These are phyloP conservation scores for Drosophila acutilabella DNA, from an alignment of 2,888 invertebrate species.

Conservation along the genomic window DNA sequence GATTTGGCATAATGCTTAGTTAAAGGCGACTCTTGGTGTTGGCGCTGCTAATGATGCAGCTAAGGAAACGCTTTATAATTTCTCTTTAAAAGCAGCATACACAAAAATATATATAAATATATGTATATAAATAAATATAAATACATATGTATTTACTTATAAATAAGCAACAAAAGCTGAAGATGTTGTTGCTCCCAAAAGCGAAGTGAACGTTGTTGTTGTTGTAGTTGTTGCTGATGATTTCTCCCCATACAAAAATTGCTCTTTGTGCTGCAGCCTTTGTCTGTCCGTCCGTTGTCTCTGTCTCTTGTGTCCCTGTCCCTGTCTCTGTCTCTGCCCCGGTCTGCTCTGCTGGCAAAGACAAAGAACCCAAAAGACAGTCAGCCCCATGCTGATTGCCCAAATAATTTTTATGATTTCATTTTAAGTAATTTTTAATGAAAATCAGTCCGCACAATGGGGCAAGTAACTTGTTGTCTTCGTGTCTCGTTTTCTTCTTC, in stretches of 20 bases:
- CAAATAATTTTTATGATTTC: slow-evolving; percentile 73
- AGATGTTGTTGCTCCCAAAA: slow-evolving; percentile 65
- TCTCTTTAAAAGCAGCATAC: slow-evolving; percentile 71
- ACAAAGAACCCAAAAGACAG: slow-evolving; percentile 55
- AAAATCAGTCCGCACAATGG: slow-evolving; percentile 69
- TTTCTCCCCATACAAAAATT: slow-evolving; percentile 63
- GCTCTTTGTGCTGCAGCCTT: slow-evolving; percentile 71
- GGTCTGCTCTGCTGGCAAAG: slow-evolving; percentile 28
- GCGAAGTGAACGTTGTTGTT: slow-evolving; percentile 22
- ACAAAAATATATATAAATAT: slow-evolving; percentile 14
- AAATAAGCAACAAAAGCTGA: slow-evolving; percentile 68
- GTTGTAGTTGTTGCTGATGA: slow-evolving; percentile 38
- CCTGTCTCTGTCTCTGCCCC: slow-evolving; percentile 1
- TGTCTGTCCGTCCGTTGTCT: slow-evolving; percentile 45
- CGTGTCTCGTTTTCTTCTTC: neutral
- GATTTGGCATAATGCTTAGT: slow-evolving; percentile 62
- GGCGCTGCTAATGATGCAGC: slow-evolving; percentile 84
- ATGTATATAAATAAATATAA: slow-evolving; percentile 19
- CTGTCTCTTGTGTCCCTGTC: neutral
- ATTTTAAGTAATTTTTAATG: slow-evolving; percentile 84
- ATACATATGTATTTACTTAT: slow-evolving; percentile 32
- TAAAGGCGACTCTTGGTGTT: slow-evolving; percentile 83
- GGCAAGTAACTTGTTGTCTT: slow-evolving; percentile 28
- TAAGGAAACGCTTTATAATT: slow-evolving; percentile 84
- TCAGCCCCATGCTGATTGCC: slow-evolving; percentile 64